phyloP scores from a whole-genome alignment of 2,797 vertebrate genomes.

The Pipistrellus pipistrellus region DNA sequence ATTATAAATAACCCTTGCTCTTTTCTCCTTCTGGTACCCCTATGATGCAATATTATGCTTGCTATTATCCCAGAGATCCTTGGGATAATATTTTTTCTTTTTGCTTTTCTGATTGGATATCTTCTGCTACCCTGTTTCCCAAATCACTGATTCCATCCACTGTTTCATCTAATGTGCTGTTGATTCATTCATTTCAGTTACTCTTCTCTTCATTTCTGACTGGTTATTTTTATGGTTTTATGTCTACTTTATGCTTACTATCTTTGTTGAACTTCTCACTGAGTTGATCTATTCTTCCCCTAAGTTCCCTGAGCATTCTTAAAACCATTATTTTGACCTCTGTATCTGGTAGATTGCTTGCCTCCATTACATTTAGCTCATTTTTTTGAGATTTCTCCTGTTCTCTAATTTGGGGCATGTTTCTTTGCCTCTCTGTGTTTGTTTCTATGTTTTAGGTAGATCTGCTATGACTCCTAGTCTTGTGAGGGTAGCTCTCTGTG shows the following conservation, averaged over 20 bases:
- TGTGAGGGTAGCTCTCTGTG: not conserved
- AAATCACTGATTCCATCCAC: not conserved
- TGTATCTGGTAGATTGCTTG: not conserved
- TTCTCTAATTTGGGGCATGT: not conserved
- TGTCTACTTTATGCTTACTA: not conserved
- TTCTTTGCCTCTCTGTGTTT: not conserved
- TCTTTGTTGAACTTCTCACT: not conserved
- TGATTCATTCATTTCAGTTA: not conserved
- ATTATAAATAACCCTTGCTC: not conserved
- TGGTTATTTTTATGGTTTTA: not conserved
- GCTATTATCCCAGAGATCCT: not conserved
- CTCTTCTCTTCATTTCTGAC: not conserved
- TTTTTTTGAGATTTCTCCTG: not conserved
- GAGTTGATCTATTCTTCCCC: not conserved
- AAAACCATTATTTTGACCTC: not conserved
- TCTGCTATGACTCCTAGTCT: not conserved
- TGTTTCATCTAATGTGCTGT: not conserved
- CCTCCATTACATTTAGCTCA: not conserved
- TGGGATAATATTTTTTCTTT: not conserved
- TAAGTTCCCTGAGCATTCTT: not conserved
- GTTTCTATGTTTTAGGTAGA: not conserved
- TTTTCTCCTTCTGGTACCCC: not conserved
- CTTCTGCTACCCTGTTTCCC: not conserved
- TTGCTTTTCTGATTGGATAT: not conserved
- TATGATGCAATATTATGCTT: not conserved